Evolutionary conservation across 1,140 invertebrate species (phyloP).

Genomic region (Atta colombica): DNA sequence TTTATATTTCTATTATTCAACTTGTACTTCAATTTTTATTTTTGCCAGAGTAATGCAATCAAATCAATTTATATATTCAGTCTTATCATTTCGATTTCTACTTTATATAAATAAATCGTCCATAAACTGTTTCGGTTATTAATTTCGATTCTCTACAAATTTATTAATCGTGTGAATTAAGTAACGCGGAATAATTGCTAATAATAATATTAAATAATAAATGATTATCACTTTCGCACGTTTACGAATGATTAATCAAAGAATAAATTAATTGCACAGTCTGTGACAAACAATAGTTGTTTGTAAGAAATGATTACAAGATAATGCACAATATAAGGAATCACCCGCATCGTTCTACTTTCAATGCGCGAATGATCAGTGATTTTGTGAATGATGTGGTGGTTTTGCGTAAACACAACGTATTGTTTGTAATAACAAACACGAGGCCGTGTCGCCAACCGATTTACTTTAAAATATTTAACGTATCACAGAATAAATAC

Average conservation of each 20-base stretch:
- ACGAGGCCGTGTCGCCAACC: not conserved
- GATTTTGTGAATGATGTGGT: not conserved
- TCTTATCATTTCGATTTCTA: not conserved
- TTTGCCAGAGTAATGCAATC: not conserved
- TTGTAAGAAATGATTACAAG: not conserved
- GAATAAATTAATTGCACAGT: not conserved
- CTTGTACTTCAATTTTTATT: no score
- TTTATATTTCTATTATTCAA: no score
- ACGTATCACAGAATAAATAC: not conserved
- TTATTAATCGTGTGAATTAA: not conserved
- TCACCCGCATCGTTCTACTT: not conserved
- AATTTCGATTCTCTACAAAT: not conserved
- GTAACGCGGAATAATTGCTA: not conserved
- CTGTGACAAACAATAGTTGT: not conserved
- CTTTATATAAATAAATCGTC: not conserved
- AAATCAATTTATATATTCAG: not conserved
- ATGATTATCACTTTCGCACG: not conserved
- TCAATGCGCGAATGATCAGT: not conserved
- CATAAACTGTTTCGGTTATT: not conserved
- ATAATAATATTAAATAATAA: conserved; percentile 6
- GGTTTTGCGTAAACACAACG: not conserved
- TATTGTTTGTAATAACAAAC: not conserved
- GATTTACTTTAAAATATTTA: conserved; percentile 4
- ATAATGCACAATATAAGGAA: not conserved
- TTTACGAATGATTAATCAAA: not conserved